Evolutionary conservation across 2,888 invertebrate genomes (phyloP).

Genomic region (Merodon equestris): DNA sequence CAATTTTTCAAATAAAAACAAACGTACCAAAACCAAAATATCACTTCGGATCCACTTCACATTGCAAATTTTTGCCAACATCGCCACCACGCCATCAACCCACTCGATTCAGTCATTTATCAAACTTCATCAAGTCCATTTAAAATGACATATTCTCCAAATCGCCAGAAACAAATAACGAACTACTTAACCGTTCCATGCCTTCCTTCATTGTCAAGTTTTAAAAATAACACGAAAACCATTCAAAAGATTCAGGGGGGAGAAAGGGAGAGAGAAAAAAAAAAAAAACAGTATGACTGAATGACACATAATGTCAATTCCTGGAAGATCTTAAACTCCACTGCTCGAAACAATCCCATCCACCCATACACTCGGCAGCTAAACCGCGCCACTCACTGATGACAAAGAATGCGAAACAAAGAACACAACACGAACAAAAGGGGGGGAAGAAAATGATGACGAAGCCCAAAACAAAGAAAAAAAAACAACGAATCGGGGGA

Average conservation of each 20-base stretch:
- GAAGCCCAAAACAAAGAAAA: constrained; percentile 26
- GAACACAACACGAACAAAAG: constrained; percentile 19
- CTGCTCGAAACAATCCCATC: constrained; percentile 2
- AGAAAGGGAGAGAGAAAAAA: too few species aligned
- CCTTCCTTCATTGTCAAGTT: constrained; percentile 39
- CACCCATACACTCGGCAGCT: constrained; percentile 1
- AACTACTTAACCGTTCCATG: constrained; percentile 47
- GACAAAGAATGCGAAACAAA: background rate
- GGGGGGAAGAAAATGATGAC: constrained; percentile 29
- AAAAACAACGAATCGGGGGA: constrained; percentile 29
- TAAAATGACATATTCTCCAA: constrained; percentile 34
- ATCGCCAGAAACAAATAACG: constrained; percentile 27
- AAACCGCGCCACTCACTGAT: too few species aligned
- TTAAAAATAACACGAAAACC: constrained; percentile 55
- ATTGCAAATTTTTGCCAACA: too few species aligned
- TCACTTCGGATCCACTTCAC: too few species aligned
- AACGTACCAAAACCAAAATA: too few species aligned
- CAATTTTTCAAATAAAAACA: too few species aligned
- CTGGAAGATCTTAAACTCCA: constrained; percentile 57
- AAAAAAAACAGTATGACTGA: constrained; percentile 3
- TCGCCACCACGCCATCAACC: constrained; percentile 17
- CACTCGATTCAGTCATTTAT: constrained; percentile 34
- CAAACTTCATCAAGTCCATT: constrained; percentile 37
- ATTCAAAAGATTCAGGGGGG: background rate
- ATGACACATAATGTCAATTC: constrained; percentile 64